Conservation (phyloP, 2,797 vertebrate genomes). For the Gadopsis marmoratus region DNA sequence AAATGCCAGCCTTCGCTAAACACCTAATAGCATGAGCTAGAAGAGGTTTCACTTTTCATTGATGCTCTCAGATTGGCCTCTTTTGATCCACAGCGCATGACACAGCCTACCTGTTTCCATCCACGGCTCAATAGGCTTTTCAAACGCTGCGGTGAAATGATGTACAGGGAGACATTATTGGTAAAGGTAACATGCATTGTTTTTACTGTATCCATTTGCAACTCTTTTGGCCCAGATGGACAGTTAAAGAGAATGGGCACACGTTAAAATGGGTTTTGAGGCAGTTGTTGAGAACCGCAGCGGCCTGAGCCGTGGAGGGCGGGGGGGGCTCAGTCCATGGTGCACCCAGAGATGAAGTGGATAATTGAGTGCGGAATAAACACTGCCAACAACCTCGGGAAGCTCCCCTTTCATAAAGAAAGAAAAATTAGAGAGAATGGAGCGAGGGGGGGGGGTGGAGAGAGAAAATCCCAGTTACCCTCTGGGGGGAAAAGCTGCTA, state of each 20-base stretch:
- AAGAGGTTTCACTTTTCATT: constrained; percentile 75
- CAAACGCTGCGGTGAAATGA: constrained; percentile 51
- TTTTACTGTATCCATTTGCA: constrained; percentile 41
- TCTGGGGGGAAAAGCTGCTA: constrained; percentile 84
- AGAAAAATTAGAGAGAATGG: constrained; percentile 64
- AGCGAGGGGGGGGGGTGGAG: constrained; percentile 55
- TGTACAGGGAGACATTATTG: constrained; percentile 39
- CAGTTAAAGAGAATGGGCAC: constrained; percentile 39
- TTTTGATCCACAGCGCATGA: constrained; percentile 72
- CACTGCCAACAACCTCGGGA: constrained; percentile 81
- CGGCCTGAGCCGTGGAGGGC: constrained; percentile 43
- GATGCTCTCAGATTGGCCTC: constrained; percentile 71
- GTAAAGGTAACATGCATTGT: constrained; percentile 41
- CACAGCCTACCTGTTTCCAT: constrained; percentile 70
- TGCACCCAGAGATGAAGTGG: constrained; percentile 83
- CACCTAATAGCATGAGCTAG: constrained; percentile 67
- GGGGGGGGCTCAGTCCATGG: constrained; percentile 63
- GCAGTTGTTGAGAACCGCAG: constrained; percentile 43
- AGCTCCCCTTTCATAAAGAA: constrained; percentile 69
- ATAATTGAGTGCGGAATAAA: constrained; percentile 89
- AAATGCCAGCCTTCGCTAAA: constrained; percentile 73
- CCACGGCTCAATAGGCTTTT: constrained; percentile 55
- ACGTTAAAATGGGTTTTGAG: constrained; percentile 62
- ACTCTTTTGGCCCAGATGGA: constrained; percentile 53
- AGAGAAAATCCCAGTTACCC: constrained; percentile 84